These are phyloP conservation scores for Palythoa caribaeorum DNA, from an alignment of 92 coral and sea anemone species.

Conservation along the genomic window DNA sequence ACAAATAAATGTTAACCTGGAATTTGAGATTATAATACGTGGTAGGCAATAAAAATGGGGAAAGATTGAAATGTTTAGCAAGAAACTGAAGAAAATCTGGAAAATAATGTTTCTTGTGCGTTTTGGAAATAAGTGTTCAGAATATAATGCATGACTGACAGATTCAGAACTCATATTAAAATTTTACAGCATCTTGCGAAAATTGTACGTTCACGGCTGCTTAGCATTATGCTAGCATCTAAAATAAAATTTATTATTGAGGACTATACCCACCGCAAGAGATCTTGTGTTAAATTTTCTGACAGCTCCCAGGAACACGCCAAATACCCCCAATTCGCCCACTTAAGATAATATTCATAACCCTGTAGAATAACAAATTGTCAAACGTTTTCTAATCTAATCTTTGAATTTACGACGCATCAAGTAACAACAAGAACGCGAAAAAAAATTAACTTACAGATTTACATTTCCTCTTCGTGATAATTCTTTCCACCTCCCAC, in stretches of 20 bases:
- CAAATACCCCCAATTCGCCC: conserved; percentile 10
- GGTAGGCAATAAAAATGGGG: not conserved
- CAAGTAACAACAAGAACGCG: conserved; percentile 21
- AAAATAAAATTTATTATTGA: not conserved
- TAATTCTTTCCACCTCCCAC: not conserved
- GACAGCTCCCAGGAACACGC: conserved; percentile 27
- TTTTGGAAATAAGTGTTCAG: not conserved
- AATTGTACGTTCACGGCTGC: not conserved
- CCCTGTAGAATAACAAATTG: conserved; percentile 7
- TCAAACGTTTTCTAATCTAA: conserved; percentile 4
- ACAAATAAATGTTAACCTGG: not conserved
- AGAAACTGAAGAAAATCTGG: conserved; percentile 1
- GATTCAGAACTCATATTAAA: conserved; percentile 1
- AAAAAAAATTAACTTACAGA: conserved; percentile 1
- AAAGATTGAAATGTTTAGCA: not conserved
- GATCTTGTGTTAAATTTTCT: conserved; percentile 13
- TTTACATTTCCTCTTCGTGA: conserved; percentile 9
- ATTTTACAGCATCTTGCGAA: conserved; percentile 21
- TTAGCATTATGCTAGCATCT: conserved; percentile 7
- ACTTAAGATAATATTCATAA: conserved; percentile 12
- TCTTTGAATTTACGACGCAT: not conserved
- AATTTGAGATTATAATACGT: not conserved
- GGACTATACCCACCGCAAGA: conserved; percentile 10
- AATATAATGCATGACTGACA: not conserved
- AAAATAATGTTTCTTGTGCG: conserved; percentile 2